Evolutionary conservation across 2,797 vertebrate species (phyloP).

Genomic region (Smutsia gigantea): DNA sequence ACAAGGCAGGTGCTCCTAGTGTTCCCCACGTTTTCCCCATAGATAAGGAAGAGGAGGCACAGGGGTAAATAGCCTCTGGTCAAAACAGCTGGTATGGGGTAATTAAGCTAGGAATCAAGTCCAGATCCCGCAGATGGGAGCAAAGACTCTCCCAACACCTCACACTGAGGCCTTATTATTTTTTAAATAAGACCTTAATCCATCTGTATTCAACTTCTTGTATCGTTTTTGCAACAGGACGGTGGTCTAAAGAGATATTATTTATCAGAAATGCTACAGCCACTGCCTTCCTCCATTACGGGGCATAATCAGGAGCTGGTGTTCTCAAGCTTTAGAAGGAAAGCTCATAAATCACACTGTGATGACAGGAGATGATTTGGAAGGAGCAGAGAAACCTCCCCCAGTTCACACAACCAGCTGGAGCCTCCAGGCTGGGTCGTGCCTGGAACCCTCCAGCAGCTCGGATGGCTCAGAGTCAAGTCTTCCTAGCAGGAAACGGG

Average conservation of each 20-base stretch:
- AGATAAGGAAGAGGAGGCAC: neutral
- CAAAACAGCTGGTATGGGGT: neutral
- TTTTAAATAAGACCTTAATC: neutral
- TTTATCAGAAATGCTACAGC: neutral
- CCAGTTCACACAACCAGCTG: conserved; percentile 5
- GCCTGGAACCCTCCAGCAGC: neutral
- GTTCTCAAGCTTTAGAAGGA: conserved; percentile 25
- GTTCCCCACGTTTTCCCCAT: neutral
- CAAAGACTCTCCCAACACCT: neutral
- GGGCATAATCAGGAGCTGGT: neutral
- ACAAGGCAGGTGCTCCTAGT: too few species aligned
- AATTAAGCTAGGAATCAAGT: neutral
- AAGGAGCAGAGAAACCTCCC: conserved; percentile 28
- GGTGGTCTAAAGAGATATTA: neutral
- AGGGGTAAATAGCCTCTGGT: neutral
- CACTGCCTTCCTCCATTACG: neutral
- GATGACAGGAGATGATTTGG: neutral
- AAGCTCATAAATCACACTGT: conserved; percentile 41
- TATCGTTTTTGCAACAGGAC: neutral
- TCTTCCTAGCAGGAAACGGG: neutral
- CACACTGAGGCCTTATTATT: neutral
- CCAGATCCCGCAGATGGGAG: neutral
- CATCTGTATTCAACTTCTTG: neutral
- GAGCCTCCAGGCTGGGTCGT: neutral
- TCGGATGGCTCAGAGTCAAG: neutral